Percentiles rank a stretch among this genome's conserved stretches.
phyloP scores from a whole-genome alignment of 92 coral and sea anemone species.

The Zoanthus gigantus region DNA sequence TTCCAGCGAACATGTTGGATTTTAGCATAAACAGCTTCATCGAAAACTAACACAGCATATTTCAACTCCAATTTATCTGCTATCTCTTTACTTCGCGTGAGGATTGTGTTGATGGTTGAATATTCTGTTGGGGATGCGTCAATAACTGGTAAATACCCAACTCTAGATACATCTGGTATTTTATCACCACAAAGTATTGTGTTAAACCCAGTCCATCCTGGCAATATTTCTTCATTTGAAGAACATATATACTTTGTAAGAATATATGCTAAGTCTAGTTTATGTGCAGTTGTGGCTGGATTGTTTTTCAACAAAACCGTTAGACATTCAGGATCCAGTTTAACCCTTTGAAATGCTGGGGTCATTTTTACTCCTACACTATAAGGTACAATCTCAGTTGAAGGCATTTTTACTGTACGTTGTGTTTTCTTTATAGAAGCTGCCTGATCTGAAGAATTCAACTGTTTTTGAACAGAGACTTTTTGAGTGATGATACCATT shows the following conservation, averaged over 20 bases:
- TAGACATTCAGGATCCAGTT: too few species aligned
- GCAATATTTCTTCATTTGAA: background rate
- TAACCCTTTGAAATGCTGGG: constrained; percentile 29
- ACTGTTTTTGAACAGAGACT: constrained; percentile 8
- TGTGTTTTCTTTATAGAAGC: constrained; percentile 50
- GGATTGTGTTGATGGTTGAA: constrained; percentile 44
- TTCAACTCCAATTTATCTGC: too few species aligned
- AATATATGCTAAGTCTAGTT: constrained; percentile 54
- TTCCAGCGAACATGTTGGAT: too few species aligned
- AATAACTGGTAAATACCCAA: constrained; percentile 55
- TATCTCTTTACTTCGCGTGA: constrained; percentile 36
- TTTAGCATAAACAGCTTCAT: too few species aligned
- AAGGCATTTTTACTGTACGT: constrained; percentile 48
- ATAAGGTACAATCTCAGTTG: constrained; percentile 23
- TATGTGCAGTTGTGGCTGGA: background rate
- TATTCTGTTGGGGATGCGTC: constrained; percentile 51
- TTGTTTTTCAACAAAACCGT: too few species aligned
- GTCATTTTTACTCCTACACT: constrained; percentile 47
- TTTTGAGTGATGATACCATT: constrained; percentile 51
- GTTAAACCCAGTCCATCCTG: constrained; percentile 67
- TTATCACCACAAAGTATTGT: constrained; percentile 38
- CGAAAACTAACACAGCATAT: too few species aligned
- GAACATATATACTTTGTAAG: constrained; percentile 33
- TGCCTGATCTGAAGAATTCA: constrained; percentile 27
- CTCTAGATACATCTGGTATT: constrained; percentile 48